A percentile compares a stretch with the other conserved stretches of the same genome.
Evolutionary conservation across 2,797 vertebrate genomes (phyloP).

Genomic region (Molothrus aeneus): DNA sequence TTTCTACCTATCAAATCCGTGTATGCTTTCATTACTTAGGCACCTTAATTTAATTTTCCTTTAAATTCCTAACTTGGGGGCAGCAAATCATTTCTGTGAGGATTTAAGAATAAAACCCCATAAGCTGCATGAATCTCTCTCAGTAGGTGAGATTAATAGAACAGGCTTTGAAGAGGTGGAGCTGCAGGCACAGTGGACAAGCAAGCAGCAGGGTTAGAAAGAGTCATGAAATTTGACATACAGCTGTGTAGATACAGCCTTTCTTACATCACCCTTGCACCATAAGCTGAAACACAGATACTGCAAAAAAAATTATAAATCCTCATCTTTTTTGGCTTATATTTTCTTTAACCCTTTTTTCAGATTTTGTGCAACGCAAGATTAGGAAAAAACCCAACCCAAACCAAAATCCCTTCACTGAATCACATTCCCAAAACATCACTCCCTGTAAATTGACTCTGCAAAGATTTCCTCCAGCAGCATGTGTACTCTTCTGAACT

Average conservation of each 20-base stretch:
- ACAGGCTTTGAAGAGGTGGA: constrained; percentile 46
- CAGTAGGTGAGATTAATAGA: background rate
- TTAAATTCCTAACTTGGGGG: constrained; percentile 43
- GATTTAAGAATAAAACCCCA: constrained; percentile 37
- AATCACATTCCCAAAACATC: background rate
- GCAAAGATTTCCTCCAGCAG: background rate
- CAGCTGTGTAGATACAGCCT: background rate
- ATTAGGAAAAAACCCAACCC: too few relatives aligned
- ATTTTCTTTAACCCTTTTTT: background rate
- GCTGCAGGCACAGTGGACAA: background rate
- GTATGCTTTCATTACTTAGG: constrained; percentile 42
- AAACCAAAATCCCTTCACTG: background rate
- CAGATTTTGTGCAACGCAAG: background rate
- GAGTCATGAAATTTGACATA: background rate
- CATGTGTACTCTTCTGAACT: background rate
- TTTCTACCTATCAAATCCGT: constrained; percentile 29
- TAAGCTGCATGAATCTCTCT: background rate
- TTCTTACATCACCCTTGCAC: background rate
- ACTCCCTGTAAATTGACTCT: background rate
- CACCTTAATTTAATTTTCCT: constrained; percentile 60
- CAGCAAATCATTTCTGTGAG: constrained; percentile 23
- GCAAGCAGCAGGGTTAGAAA: background rate
- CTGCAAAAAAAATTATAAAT: background rate
- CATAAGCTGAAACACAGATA: background rate
- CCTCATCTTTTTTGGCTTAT: background rate